Evolutionary conservation across 2,113 vertebrate genomes (phyloP).

Genomic region (Circaetus gallicus): DNA sequence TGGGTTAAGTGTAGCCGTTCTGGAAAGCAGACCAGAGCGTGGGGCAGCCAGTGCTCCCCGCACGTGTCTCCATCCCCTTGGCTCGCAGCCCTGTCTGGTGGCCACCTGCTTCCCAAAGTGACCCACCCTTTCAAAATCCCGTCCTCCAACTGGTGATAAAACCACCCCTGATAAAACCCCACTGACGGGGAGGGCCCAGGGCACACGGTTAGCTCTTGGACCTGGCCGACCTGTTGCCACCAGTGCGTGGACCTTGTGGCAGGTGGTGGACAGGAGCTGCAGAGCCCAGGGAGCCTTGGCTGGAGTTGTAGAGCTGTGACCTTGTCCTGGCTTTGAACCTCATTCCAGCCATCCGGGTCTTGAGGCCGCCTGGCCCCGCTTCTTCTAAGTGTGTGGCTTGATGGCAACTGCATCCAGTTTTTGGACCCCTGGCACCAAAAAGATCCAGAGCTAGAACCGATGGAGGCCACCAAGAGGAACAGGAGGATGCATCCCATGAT

Average conservation of each 20-base stretch:
- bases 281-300: fast-evolving
- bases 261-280: background rate
- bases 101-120: background rate
- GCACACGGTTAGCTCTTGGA: fast-evolving
- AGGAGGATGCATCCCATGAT: background rate
- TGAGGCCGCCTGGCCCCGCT: background rate
- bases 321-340: background rate
- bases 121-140: background rate
- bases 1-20: background rate
- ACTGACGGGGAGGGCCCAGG: background rate
- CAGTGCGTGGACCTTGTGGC: background rate
- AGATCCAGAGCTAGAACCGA: background rate
- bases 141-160: fast-evolving
- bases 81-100: fast-evolving
- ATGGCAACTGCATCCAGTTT: background rate
- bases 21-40: fast-evolving
- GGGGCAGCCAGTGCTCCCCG: fast-evolving
- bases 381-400: fast-evolving
- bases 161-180: background rate
- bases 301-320: background rate
- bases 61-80: fast-evolving
- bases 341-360: background rate
- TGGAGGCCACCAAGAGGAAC: background rate
- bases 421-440: background rate
- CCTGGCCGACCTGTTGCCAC: fast-evolving